Evolutionary conservation across 2,888 invertebrate genomes (phyloP).

Genomic region (Sarcophaga variegata): DNA sequence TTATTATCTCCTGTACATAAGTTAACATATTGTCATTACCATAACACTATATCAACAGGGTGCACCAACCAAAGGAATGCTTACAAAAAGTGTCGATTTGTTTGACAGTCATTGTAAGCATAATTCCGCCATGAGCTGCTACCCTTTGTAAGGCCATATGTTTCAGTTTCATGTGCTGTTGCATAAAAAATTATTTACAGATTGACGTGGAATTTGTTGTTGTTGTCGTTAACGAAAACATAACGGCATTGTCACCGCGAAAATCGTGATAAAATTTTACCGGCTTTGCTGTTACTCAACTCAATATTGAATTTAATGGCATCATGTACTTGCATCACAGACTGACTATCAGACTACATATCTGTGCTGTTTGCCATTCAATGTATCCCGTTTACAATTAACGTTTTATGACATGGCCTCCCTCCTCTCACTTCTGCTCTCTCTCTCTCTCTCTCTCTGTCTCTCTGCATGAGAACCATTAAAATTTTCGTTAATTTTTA

Average conservation of each 20-base stretch:
- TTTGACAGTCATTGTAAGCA: neutral
- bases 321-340: neutral
- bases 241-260: conserved; percentile 45
- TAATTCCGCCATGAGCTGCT: neutral
- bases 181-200: neutral
- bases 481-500: conserved; percentile 34
- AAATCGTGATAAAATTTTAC: conserved; percentile 53
- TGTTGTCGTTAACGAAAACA: neutral
- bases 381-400: conserved; percentile 44
- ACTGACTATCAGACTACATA: neutral
- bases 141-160: neutral
- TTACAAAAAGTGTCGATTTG: neutral
- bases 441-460: neutral
- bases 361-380: neutral
- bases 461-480: neutral
- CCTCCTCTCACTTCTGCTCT: neutral
- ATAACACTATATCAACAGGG: neutral
- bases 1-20: conserved; percentile 39
- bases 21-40: conserved; percentile 23
- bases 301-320: neutral
- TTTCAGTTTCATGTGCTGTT: neutral
- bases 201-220: neutral
- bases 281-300: conserved; percentile 12
- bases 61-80: neutral
- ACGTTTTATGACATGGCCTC: conserved; percentile 37